phyloP scores from a whole-genome alignment of 2,113 vertebrate species.

The Phylloscopus whistleri region DNA sequence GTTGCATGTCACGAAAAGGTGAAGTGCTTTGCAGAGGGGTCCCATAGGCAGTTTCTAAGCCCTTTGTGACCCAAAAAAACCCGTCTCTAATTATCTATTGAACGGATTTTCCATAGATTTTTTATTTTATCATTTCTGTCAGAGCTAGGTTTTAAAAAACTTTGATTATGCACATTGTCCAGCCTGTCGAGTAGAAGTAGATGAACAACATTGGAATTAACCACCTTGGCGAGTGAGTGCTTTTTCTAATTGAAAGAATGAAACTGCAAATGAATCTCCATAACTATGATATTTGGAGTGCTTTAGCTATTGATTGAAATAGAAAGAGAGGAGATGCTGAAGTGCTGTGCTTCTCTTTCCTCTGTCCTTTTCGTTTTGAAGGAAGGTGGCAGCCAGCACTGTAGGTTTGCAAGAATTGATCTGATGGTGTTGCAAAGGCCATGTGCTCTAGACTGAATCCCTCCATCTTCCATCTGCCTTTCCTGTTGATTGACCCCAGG shows the following conservation, averaged over 20 bases:
- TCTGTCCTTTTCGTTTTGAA: neutral
- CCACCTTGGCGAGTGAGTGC: neutral
- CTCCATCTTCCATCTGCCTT: neutral
- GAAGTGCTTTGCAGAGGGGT: neutral
- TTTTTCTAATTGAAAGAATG: neutral
- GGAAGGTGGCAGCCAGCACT: neutral
- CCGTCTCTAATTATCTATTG: neutral
- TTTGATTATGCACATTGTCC: neutral
- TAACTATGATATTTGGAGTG: neutral
- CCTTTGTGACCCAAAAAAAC: neutral
- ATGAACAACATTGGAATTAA: neutral
- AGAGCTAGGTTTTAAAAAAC: neutral
- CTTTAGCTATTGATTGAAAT: neutral
- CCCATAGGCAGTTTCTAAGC: neutral
- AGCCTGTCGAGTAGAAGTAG: neutral
- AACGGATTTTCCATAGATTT: neutral
- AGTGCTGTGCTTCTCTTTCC: neutral
- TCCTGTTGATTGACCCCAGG: neutral
- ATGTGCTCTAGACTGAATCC: neutral
- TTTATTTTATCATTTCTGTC: neutral
- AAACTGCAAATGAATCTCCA: neutral
- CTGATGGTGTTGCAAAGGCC: neutral
- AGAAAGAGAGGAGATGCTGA: neutral
- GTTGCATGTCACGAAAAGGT: neutral
- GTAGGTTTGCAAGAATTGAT: neutral